Conservation (phyloP, 1,140 invertebrate genomes). For the Calycopis cecrops region DNA sequence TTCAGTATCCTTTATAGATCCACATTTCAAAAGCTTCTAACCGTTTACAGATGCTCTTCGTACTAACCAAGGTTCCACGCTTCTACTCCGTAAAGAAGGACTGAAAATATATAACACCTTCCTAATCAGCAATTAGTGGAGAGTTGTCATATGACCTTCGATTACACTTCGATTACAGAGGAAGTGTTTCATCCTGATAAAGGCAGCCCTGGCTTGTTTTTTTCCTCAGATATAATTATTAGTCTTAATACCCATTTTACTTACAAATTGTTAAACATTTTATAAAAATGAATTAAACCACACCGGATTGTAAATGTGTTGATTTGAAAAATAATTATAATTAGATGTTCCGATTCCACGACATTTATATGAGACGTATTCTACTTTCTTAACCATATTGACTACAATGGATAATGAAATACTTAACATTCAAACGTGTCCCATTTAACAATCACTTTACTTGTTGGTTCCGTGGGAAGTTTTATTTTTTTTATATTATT, state of each 20-base stretch:
- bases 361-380: neutral
- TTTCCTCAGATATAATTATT: too few relatives aligned
- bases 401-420: constrained; percentile 1
- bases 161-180: too few relatives aligned
- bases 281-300: neutral
- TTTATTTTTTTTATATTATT: neutral
- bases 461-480: neutral
- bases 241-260: neutral
- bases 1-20: too few relatives aligned
- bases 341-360: neutral
- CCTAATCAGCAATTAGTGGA: too few relatives aligned
- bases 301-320: neutral
- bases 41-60: too few relatives aligned
- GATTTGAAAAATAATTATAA: neutral
- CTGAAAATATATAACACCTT: too few relatives aligned
- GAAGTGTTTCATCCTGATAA: too few relatives aligned
- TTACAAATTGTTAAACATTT: neutral
- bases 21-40: too few relatives aligned
- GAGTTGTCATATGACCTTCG: too few relatives aligned
- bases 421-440: neutral
- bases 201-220: too few relatives aligned
- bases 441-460: neutral
- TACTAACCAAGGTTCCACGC: too few relatives aligned
- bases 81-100: too few relatives aligned
- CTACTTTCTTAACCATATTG: neutral